Evolutionary conservation across 1,140 invertebrate genomes (phyloP).

Genomic region (Brachionus plicatilis): DNA sequence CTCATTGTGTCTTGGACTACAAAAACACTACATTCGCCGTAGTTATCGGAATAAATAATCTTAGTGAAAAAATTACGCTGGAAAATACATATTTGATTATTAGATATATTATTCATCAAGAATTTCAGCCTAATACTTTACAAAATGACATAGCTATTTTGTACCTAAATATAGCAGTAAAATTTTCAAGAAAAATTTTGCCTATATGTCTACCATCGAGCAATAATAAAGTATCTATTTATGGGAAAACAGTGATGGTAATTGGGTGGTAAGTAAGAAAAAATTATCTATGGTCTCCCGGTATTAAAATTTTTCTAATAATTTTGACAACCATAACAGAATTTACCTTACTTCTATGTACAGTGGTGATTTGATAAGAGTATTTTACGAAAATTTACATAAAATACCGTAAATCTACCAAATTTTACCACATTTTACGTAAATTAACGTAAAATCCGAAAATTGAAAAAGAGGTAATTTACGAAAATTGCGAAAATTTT

Average conservation of each 20-base stretch:
- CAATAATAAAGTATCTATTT: not conserved
- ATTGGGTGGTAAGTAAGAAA: constrained; percentile 1
- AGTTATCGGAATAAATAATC: not conserved
- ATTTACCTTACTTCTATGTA: too few species aligned
- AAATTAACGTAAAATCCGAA: too few species aligned
- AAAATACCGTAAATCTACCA: too few species aligned
- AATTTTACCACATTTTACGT: too few species aligned
- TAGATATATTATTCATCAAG: not conserved
- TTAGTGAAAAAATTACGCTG: not conserved
- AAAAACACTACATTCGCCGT: not conserved
- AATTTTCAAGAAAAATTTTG: not conserved
- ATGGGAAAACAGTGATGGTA: not conserved
- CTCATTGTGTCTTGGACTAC: not conserved
- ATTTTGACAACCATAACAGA: too few species aligned
- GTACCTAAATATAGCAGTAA: not conserved
- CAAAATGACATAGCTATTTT: not conserved
- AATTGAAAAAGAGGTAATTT: too few species aligned
- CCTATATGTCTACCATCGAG: not conserved
- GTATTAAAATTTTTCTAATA: too few species aligned
- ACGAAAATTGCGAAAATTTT: too few species aligned
- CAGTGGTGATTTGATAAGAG: too few species aligned
- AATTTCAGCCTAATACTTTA: not conserved
- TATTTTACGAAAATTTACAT: too few species aligned
- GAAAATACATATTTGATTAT: not conserved
- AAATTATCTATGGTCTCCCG: not conserved